These are phyloP conservation scores for Zaprionus taronus DNA, from an alignment of 1,140 invertebrate species.

Conservation along the genomic window DNA sequence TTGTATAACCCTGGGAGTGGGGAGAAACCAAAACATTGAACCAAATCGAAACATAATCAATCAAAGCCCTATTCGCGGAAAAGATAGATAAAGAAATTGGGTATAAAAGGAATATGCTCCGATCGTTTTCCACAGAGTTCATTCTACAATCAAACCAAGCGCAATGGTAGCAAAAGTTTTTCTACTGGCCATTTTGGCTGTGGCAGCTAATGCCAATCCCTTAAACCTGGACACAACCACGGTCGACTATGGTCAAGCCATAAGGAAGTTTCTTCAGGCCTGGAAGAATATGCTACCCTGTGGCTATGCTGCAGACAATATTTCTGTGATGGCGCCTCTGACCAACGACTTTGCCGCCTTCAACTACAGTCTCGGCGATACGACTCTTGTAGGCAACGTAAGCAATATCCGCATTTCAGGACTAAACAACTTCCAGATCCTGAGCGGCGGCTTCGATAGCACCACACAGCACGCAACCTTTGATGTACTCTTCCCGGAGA, in stretches of 20 bases:
- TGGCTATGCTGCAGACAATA: constrained; percentile 45
- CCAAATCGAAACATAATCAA: constrained; percentile 45
- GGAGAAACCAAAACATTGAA: not conserved
- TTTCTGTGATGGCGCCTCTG: constrained; percentile 56
- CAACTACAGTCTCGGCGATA: constrained; percentile 31
- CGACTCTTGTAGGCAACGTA: constrained; percentile 46
- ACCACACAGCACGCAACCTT: constrained; percentile 43
- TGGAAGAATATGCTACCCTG: constrained; percentile 66
- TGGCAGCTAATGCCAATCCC: constrained; percentile 30
- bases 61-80: constrained; percentile 18
- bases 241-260: constrained; percentile 40
- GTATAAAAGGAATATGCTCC: constrained; percentile 36
- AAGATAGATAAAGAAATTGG: constrained; percentile 6
- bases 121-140: constrained; percentile 15
- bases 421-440: constrained; percentile 52
- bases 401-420: constrained; percentile 62
- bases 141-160: constrained; percentile 23
- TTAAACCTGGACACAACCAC: constrained; percentile 29
- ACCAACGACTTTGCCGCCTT: constrained; percentile 35
- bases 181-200: constrained; percentile 45
- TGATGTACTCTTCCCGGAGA: constrained; percentile 55
- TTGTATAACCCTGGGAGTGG: not conserved
- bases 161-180: constrained; percentile 50
- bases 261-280: constrained; percentile 49
- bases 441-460: constrained; percentile 47